These are phyloP conservation scores for Tetramorium bicarinatum DNA, from an alignment of 2,888 invertebrate species.

Conservation along the genomic window DNA sequence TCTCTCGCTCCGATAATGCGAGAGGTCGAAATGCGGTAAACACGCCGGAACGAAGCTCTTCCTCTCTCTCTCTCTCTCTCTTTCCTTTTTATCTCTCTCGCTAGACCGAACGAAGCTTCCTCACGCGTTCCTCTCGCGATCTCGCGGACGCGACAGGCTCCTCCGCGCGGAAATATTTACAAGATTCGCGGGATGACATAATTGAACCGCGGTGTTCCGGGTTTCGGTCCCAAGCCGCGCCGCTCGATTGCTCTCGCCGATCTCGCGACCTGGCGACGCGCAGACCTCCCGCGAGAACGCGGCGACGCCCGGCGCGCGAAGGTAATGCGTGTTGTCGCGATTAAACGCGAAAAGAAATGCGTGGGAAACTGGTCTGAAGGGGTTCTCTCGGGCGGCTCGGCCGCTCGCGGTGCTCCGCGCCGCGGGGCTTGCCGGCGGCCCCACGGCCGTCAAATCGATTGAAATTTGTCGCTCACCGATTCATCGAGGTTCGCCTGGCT, in stretches of 20 bases:
- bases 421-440: neutral
- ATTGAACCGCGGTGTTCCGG: conserved; percentile 69
- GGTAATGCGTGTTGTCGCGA: conserved; percentile 4
- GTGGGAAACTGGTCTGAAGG: conserved; percentile 63
- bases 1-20: conserved; percentile 64
- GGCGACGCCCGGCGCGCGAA: neutral
- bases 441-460: conserved; percentile 43
- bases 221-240: conserved; percentile 9
- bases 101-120: no score
- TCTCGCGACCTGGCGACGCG: neutral
- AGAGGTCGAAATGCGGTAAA: conserved; percentile 73
- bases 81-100: neutral
- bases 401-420: conserved; percentile 43
- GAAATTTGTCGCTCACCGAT: conserved; percentile 72
- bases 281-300: no score
- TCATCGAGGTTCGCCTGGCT: conserved; percentile 67
- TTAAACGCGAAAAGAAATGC: conserved; percentile 58
- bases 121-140: no score
- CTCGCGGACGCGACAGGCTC: neutral
- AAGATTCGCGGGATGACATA: conserved; percentile 57
- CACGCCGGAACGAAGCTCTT: conserved; percentile 56
- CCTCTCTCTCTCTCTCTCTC: no score
- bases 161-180: neutral
- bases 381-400: conserved; percentile 55
- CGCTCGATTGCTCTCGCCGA: neutral